phyloP scores from a whole-genome alignment of 92 coral and sea anemone genomes.

The Heliopora coerulea region DNA sequence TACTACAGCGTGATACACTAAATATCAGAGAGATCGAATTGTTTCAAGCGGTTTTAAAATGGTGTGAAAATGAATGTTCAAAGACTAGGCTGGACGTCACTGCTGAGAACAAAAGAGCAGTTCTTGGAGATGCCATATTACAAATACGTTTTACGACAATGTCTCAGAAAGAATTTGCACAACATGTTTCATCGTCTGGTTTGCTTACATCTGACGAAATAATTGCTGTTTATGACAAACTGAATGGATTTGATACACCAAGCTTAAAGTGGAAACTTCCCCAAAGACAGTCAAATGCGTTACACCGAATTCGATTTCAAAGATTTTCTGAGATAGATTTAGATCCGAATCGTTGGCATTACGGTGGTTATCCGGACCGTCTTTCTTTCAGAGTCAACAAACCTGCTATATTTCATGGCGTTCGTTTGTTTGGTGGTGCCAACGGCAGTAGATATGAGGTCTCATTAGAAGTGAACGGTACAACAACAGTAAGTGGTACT shows the following conservation, averaged over 20 bases:
- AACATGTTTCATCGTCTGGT: conserved; percentile 46
- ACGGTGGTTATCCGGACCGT: background rate
- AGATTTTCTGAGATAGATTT: too few relatives aligned
- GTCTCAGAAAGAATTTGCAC: conserved; percentile 69
- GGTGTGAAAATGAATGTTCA: conserved; percentile 52
- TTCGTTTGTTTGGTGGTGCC: conserved; percentile 71
- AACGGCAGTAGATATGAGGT: conserved; percentile 42
- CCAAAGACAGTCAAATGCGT: too few relatives aligned
- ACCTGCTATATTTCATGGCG: conserved; percentile 58
- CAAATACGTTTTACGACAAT: conserved; percentile 62
- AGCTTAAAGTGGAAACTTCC: too few relatives aligned
- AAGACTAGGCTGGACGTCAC: conserved; percentile 26
- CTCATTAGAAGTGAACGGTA: background rate
- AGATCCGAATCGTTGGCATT: too few relatives aligned
- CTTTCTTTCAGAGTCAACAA: conserved; percentile 64
- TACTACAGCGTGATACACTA: conserved; percentile 49
- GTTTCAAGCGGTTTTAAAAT: conserved; percentile 56
- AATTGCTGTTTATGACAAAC: conserved; percentile 50
- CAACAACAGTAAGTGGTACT: background rate
- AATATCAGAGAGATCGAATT: conserved; percentile 54
- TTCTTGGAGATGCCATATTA: conserved; percentile 56
- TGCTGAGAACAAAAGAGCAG: conserved; percentile 41
- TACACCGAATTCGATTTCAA: too few relatives aligned
- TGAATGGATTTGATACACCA: conserved; percentile 25
- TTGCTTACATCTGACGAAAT: conserved; percentile 51